Evolutionary conservation across 2,888 invertebrate genomes (phyloP), one percentile per base, ranked within the genome.

Genomic region (Cryptocheilus praepositus): DNA sequence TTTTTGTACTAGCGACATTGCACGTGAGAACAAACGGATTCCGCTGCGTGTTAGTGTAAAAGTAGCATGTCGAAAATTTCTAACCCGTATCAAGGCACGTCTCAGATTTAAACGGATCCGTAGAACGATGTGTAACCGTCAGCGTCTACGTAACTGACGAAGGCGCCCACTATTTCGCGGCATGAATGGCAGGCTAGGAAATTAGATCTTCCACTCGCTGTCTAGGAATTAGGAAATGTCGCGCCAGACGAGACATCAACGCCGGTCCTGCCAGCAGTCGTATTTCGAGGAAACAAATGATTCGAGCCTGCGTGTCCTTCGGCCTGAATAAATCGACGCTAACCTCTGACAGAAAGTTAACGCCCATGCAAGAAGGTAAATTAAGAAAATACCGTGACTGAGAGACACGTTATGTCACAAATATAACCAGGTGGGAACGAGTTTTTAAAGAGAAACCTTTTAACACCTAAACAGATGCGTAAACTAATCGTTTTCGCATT

Each of bases 181-280:
- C 60, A 61, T 71, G 78, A 81, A 81, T 80, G 83, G 76, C 83
- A 83, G 80, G 58, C 76, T 78, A 79, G 83, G 83, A 83, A 83
- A 83, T 83, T 82, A 83, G 82, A 83, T 83, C 82, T 81, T 73
- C 80, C 77, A 70, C 57, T 75, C 71, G 74, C 72, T 77, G 79
- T 81, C 81, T 81, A 78, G 79, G 75, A 83, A 83, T 81, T 83
- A 78, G 74, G 76, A 73, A 81, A 70, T 71, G 80, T 80, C 80
- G 71, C 69, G 61, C 57, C 64, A 71, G 72, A 78, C 71, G 70
- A 67, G 64, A 65, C 67, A 71, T 59, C 66, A 54, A 67, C 55
- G 45, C 36, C 63, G 49, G 57, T 65, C 46, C 59, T 62, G 70
- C 67, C 58, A 59, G 51, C 36, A 36, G 36, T 36, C 36, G 59